Conservation (phyloP, 1,140 invertebrate species). For the Drosophila murphyi region DNA sequence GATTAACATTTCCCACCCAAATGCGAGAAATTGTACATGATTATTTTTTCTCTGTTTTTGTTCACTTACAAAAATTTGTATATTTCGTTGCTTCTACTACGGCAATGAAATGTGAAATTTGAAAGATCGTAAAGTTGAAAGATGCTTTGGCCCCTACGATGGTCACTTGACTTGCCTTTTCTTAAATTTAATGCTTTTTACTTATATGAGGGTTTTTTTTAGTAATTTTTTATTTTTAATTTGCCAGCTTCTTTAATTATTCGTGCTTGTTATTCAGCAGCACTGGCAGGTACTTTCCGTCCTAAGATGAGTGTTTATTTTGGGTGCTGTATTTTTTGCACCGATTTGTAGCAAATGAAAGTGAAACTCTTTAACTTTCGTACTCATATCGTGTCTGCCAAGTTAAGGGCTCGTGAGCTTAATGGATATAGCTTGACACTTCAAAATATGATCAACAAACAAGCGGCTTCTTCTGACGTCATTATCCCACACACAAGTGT, state of each 20-base stretch:
- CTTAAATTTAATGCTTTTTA: slow-evolving; percentile 45
- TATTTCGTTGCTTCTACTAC: slow-evolving; percentile 39
- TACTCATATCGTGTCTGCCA: slow-evolving; percentile 31
- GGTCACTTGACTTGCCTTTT: slow-evolving; percentile 22
- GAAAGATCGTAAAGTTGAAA: slow-evolving; percentile 72
- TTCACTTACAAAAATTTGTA: slow-evolving; percentile 65
- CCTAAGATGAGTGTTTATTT: slow-evolving; percentile 21
- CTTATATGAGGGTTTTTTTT: slow-evolving; percentile 43
- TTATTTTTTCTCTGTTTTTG: slow-evolving; percentile 38
- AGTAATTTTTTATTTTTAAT: slow-evolving; percentile 39
- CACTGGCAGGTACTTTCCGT: slow-evolving; percentile 23
- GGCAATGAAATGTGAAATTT: slow-evolving; percentile 78
- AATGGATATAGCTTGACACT: slow-evolving; percentile 14
- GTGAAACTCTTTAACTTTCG: slow-evolving; percentile 76
- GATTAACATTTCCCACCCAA: slow-evolving; percentile 82
- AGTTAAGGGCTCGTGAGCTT: slow-evolving; percentile 48
- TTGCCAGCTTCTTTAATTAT: slow-evolving; percentile 69
- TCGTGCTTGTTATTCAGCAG: slow-evolving; percentile 61
- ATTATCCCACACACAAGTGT: slow-evolving; percentile 26
- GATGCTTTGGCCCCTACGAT: slow-evolving; percentile 43
- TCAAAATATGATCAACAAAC: slow-evolving; percentile 7
- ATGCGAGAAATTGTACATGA: slow-evolving; percentile 76
- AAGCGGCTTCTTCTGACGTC: neutral
- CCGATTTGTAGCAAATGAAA: slow-evolving; percentile 73
- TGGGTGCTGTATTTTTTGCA: slow-evolving; percentile 18